Percentiles rank a stretch among this genome's conserved stretches.
Conservation (phyloP, 2,113 vertebrate genomes). For the Taxidea taxus region DNA sequence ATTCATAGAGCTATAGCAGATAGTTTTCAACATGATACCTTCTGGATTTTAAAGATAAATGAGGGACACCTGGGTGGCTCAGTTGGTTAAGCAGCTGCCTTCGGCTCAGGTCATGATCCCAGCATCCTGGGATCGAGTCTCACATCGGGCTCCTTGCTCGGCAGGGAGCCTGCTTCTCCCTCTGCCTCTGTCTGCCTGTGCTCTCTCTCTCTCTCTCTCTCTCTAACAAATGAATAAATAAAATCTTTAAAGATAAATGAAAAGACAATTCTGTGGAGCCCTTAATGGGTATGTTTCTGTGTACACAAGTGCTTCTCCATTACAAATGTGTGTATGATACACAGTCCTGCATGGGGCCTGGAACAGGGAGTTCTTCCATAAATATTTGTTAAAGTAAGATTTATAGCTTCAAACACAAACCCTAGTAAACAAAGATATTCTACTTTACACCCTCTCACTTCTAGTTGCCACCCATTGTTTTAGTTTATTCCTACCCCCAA, state of each 20-base stretch:
- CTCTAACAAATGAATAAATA: no score
- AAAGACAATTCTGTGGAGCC: background rate
- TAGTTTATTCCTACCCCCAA: background rate
- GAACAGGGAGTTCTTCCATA: background rate
- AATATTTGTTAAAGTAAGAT: background rate
- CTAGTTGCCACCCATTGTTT: background rate
- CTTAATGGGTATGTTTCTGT: background rate
- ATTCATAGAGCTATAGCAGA: conserved; percentile 17
- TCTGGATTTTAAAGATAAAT: conserved; percentile 17
- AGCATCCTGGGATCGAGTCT: no score
- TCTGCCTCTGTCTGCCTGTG: no score
- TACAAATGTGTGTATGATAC: background rate
- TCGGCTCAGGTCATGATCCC: no score
- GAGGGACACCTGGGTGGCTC: no score
- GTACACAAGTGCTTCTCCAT: background rate
- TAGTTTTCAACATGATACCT: background rate
- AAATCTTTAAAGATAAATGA: conserved; percentile 33
- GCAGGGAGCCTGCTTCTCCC: no score
- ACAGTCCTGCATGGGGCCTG: background rate
- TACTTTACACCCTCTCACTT: background rate
- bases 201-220: no score
- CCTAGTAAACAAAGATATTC: background rate
- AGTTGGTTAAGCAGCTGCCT: no score
- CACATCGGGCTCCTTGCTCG: no score
- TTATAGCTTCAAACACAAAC: background rate